Conservation (phyloP, 2,797 vertebrate species). For the Gallinago stenura region DNA sequence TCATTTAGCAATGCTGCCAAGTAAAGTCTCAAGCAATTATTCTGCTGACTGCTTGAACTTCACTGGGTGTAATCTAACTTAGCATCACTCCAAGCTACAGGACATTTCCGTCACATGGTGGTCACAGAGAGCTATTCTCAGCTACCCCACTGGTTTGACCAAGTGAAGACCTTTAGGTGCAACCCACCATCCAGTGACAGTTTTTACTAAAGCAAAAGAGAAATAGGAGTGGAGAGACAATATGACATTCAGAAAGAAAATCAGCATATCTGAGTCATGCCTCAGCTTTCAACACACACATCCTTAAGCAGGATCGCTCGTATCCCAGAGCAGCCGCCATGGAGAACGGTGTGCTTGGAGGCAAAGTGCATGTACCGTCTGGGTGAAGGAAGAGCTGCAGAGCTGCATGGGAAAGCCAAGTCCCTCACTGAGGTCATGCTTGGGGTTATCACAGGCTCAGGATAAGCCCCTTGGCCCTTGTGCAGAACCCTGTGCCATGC, state of each 20-base stretch:
- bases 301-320: neutral
- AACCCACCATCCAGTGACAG: neutral
- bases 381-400: neutral
- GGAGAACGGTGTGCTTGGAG: neutral
- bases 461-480: neutral
- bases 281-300: neutral
- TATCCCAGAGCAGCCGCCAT: neutral
- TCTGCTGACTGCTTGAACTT: neutral
- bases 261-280: neutral
- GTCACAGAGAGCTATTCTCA: neutral
- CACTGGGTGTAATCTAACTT: neutral
- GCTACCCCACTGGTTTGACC: neutral
- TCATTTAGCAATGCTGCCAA: neutral
- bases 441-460: neutral
- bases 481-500: neutral
- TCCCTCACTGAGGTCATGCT: neutral
- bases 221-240: neutral
- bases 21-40: neutral
- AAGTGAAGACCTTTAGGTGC: neutral
- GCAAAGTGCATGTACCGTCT: neutral
- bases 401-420: neutral
- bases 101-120: neutral
- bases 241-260: neutral
- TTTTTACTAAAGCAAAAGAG: neutral
- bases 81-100: neutral